Conservation (phyloP, 1,140 invertebrate species). For the Asobara japonica region DNA sequence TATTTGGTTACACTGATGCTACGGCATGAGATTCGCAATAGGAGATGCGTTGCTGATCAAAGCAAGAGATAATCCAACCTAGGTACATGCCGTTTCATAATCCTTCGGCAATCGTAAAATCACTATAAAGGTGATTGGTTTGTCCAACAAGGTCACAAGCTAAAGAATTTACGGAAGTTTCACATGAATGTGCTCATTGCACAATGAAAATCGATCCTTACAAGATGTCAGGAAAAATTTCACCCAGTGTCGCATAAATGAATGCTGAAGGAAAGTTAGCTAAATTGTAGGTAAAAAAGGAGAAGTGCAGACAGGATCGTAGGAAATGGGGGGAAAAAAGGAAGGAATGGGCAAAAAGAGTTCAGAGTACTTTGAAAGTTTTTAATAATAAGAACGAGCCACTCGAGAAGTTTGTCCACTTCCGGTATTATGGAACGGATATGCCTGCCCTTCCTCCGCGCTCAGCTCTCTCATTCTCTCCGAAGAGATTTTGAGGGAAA, state of each 20-base stretch:
- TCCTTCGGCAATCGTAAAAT: too few relatives aligned
- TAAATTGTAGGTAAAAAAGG: not conserved
- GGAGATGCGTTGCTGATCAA: too few relatives aligned
- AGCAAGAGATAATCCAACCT: too few relatives aligned
- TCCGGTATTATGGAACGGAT: conserved; percentile 32
- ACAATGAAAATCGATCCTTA: not conserved
- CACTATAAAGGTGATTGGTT: too few relatives aligned
- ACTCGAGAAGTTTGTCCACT: conserved; percentile 32
- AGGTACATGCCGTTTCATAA: too few relatives aligned
- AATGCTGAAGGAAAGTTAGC: not conserved
- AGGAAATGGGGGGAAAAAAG: conserved; percentile 1
- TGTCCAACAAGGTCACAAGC: too few relatives aligned
- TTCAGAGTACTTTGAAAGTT: conserved; percentile 27
- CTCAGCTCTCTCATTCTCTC: not conserved
- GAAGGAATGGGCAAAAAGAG: conserved; percentile 23
- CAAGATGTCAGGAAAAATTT: not conserved
- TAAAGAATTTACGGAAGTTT: too few relatives aligned
- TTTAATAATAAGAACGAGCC: conserved; percentile 34
- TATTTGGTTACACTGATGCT: too few relatives aligned
- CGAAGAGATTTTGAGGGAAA: not conserved
- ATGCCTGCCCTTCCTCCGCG: conserved; percentile 6
- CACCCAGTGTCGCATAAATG: not conserved
- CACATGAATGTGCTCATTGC: not conserved
- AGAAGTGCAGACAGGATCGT: not conserved
- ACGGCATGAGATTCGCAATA: too few relatives aligned